Evolutionary conservation across 2,888 invertebrate species (phyloP).

Genomic region (Cephalotes varians): DNA sequence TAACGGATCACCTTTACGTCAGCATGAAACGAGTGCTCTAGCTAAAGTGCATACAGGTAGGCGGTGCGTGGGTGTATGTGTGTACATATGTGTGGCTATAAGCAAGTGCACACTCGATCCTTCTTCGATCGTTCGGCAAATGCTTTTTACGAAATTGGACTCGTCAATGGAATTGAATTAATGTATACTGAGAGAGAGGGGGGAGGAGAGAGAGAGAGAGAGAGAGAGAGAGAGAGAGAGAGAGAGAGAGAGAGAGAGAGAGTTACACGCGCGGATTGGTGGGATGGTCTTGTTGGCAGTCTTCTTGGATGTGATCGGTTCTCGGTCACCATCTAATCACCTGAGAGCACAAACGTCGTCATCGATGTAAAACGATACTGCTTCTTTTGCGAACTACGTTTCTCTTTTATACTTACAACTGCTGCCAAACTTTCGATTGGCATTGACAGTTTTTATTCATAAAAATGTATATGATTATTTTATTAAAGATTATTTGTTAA

Average conservation of each 20-base stretch:
- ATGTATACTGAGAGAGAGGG: constrained; percentile 67
- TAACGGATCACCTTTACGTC: constrained; percentile 54
- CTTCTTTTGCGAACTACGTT: neutral
- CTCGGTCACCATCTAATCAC: constrained; percentile 67
- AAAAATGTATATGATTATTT: neutral
- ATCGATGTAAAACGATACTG: constrained; percentile 25
- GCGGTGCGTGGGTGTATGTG: constrained; percentile 29
- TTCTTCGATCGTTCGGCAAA: constrained; percentile 71
- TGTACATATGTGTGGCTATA: constrained; percentile 2
- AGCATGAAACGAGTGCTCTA: constrained; percentile 31
- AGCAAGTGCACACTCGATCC: constrained; percentile 58
- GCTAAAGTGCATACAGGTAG: constrained; percentile 50
- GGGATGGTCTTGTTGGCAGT: constrained; percentile 72
- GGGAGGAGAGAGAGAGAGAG: neutral
- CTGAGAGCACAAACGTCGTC: constrained; percentile 60
- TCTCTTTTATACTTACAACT: neutral
- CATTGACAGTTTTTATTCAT: constrained; percentile 5
- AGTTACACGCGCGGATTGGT: constrained; percentile 64
- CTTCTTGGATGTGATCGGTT: constrained; percentile 63
- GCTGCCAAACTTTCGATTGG: constrained; percentile 35
- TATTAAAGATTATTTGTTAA: neutral
- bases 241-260: neutral
- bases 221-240: neutral
- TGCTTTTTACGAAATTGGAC: constrained; percentile 79
- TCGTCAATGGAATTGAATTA: constrained; percentile 76